Evolutionary conservation across 2,113 vertebrate genomes (phyloP).

Genomic region (Vimba vimba): DNA sequence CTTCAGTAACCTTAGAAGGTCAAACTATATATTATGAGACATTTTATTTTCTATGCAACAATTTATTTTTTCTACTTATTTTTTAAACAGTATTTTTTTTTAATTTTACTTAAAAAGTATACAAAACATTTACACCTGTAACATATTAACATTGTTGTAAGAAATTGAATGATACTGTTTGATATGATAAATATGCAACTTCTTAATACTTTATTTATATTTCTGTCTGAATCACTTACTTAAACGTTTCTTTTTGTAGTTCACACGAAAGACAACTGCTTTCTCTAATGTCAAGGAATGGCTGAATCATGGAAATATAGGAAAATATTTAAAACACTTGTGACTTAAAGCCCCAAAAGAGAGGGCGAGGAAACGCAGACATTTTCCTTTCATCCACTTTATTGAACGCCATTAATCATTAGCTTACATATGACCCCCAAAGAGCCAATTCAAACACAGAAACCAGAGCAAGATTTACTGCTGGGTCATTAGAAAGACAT

Average conservation of each 20-base stretch:
- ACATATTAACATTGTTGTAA: not conserved
- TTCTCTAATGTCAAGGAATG: slow-evolving; percentile 18
- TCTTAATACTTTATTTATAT: not conserved
- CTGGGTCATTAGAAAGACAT: slow-evolving; percentile 38
- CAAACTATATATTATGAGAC: not conserved
- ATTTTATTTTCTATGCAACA: not conserved
- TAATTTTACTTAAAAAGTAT: not conserved
- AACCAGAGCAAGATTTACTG: slow-evolving; percentile 53
- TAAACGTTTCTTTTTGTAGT: not conserved
- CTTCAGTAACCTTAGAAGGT: not conserved
- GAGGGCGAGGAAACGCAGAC: slow-evolving; percentile 38
- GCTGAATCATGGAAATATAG: slow-evolving; percentile 38
- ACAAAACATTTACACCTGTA: not conserved
- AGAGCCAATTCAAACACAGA: slow-evolving; percentile 50
- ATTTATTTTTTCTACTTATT: no score
- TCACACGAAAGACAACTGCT: not conserved
- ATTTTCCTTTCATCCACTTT: slow-evolving; percentile 48
- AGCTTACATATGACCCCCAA: slow-evolving; percentile 41
- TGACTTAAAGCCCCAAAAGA: slow-evolving; percentile 28
- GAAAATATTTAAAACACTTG: slow-evolving; percentile 17
- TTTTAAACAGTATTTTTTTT: not conserved
- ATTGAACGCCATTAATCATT: slow-evolving; percentile 52
- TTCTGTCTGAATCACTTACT: not conserved
- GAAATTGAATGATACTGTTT: not conserved
- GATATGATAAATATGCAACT: not conserved